Base-by-base conservation (phyloP, 2,113 vertebrate genomes). In the Rhipidura dahli region DNA sequence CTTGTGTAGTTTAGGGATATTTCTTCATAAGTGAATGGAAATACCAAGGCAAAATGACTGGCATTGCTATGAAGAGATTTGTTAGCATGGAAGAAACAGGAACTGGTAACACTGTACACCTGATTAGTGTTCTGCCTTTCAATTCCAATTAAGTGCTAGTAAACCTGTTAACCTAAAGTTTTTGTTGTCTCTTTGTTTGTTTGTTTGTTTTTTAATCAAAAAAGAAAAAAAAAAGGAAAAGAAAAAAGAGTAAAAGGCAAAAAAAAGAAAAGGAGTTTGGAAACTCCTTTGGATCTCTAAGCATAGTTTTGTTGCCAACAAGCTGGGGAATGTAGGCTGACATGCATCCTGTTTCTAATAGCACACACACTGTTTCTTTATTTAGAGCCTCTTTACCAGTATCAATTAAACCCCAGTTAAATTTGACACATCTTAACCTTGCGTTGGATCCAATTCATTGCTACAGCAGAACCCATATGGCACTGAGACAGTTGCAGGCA, bases 381-480 rank as follows among this genome's bases (percentile, higher is more conserved):
- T 98, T 98, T 98, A 98, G 98, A 98, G 95, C 97, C 98, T 98
- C 98, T 98, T 98, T 98, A 98, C 98, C 98, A 98, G 96, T 98
- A 98, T 98, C 98, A 99, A 99, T 99, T 98, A 99, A 99, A 98
- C 98, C 98, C 98, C 98, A 98, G 98, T 99, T 98, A 98, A 98
- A 98, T 98, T 78, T 98, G 98, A 98, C 99, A 98, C 98, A 98
- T 98, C 98, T 98, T 99, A 98, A 98, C 98, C 98, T 97, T 98
- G 97, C 91, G 73, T 98, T 98, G 98, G 98, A 98, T 98, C 98
- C 97, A 97, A 98, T 98, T 98, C 98, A 97, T 97, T 96, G 97
- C 98, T 98, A 98, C 98, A 98, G 98, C 97, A 98, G 98, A 98
- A 98, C 98, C 98, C 98, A 98, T 99, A 98, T 99, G 98, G 98